phyloP scores from a whole-genome alignment of 1,140 invertebrate genomes.

The Euura lappo region DNA sequence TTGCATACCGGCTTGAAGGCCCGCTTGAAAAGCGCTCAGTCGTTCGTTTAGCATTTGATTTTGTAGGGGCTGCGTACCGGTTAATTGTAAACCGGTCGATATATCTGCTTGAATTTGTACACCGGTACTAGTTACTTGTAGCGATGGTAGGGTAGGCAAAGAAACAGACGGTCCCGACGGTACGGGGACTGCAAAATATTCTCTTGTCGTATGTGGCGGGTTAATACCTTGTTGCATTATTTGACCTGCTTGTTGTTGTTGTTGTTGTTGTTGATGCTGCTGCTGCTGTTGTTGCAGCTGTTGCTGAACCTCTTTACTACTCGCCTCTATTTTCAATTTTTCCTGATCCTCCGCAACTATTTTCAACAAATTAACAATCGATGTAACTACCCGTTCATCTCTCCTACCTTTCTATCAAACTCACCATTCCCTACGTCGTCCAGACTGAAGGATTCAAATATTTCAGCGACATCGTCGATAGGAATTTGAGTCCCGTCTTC shows the following conservation, averaged over 20 bases:
- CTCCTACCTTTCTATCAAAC: constrained; percentile 3
- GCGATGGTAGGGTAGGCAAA: constrained; percentile 48
- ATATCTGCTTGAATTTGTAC: constrained; percentile 51
- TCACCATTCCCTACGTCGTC: constrained; percentile 61
- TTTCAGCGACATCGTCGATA: constrained; percentile 64
- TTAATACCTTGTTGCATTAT: constrained; percentile 35
- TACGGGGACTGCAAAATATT: constrained; percentile 63
- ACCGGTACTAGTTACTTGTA: constrained; percentile 46
- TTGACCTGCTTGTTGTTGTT: constrained; percentile 32
- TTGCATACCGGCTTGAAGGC: constrained; percentile 55
- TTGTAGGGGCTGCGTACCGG: constrained; percentile 41
- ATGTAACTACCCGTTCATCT: constrained; percentile 5
- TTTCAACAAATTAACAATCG: constrained; percentile 22
- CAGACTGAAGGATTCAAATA: constrained; percentile 62
- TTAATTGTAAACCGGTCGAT: constrained; percentile 41
- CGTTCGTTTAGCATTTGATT: constrained; percentile 38
- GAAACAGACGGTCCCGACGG: constrained; percentile 43
- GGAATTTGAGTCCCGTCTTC: constrained; percentile 58
- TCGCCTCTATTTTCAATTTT: constrained; percentile 51
- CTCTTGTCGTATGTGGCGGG: constrained; percentile 41
- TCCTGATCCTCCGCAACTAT: constrained; percentile 49
- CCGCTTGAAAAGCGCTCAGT: constrained; percentile 43
- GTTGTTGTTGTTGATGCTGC: constrained; percentile 36
- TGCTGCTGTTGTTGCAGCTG: constrained; percentile 38
- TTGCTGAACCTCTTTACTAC: constrained; percentile 42